phyloP scores from a whole-genome alignment of 2,113 vertebrate genomes.

The Chionodraco myersi region DNA sequence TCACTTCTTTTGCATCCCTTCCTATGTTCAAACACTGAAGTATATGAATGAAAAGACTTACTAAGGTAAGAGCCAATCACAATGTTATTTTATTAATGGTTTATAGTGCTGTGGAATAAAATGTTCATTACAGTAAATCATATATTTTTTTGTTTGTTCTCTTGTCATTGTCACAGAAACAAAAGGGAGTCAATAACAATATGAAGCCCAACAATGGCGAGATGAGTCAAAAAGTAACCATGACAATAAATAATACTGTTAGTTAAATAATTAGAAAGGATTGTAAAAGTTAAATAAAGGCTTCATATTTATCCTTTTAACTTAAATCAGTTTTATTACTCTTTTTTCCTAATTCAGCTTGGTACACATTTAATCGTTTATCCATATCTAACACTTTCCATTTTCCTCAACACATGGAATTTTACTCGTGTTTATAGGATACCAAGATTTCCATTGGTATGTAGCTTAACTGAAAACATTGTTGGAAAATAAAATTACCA shows the following conservation, averaged over 20 bases:
- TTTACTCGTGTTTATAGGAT: not conserved
- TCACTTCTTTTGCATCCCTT: constrained; percentile 18
- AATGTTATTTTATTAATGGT: constrained; percentile 78
- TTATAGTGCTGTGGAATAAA: constrained; percentile 84
- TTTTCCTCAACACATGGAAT: not conserved
- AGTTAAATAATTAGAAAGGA: not conserved
- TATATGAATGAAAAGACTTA: constrained; percentile 47
- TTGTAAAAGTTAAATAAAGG: not conserved
- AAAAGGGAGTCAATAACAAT: not conserved
- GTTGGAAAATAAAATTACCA: not conserved
- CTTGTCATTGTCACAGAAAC: not conserved
- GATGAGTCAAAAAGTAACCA: not conserved
- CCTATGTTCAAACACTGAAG: constrained; percentile 27
- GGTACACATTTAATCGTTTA: not conserved
- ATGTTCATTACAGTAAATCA: constrained; percentile 68
- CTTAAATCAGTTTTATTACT: too few relatives aligned
- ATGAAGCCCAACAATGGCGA: not conserved
- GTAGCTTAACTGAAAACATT: not conserved
- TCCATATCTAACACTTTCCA: not conserved
- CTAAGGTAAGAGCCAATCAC: constrained; percentile 57
- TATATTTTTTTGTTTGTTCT: constrained; percentile 3
- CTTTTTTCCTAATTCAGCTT: not conserved
- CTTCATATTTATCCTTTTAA: not conserved
- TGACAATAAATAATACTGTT: not conserved
- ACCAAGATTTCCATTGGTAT: not conserved